These are phyloP conservation scores for Sminthurides bifidus DNA, from an alignment of 1,140 invertebrate species.

Conservation along the genomic window DNA sequence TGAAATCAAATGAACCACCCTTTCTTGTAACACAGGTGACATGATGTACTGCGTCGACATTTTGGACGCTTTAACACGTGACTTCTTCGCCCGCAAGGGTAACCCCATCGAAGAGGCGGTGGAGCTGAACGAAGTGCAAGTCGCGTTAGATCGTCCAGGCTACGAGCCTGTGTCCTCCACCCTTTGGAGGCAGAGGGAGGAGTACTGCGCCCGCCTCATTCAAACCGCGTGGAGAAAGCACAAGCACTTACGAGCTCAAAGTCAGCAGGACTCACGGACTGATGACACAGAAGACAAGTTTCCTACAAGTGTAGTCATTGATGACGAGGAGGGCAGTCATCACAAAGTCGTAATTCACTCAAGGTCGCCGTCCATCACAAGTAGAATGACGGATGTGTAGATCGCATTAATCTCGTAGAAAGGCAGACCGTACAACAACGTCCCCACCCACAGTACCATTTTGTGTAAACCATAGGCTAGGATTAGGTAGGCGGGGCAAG, in stretches of 20 bases:
- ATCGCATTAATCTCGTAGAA: neutral
- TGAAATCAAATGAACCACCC: neutral
- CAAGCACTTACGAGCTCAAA: slow-evolving; percentile 48
- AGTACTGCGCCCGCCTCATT: slow-evolving; percentile 87
- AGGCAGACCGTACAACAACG: neutral
- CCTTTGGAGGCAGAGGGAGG: slow-evolving; percentile 84
- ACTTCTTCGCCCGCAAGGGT: slow-evolving; percentile 92
- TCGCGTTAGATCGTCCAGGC: slow-evolving; percentile 65
- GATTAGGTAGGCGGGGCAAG: too few relatives aligned
- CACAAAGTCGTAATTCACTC: slow-evolving; percentile 65
- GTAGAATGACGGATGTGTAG: slow-evolving; percentile 68
- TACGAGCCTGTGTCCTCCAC: slow-evolving; percentile 89
- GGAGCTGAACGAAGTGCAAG: slow-evolving; percentile 58
- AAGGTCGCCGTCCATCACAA: slow-evolving; percentile 65
- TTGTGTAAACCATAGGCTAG: neutral
- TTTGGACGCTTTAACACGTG: slow-evolving; percentile 78
- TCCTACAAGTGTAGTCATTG: slow-evolving; percentile 21
- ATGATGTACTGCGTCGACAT: slow-evolving; percentile 96
- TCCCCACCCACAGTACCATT: neutral
- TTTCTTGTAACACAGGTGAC: slow-evolving; percentile 44
- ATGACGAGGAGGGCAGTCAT: slow-evolving; percentile 18
- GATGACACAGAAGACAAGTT: slow-evolving; percentile 21
- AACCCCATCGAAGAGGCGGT: slow-evolving; percentile 81
- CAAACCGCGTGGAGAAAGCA: slow-evolving; percentile 86
- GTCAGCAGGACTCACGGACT: slow-evolving; percentile 19